Evolutionary conservation across 2,113 vertebrate genomes (phyloP).

Genomic region (Triplophysa dalaica): DNA sequence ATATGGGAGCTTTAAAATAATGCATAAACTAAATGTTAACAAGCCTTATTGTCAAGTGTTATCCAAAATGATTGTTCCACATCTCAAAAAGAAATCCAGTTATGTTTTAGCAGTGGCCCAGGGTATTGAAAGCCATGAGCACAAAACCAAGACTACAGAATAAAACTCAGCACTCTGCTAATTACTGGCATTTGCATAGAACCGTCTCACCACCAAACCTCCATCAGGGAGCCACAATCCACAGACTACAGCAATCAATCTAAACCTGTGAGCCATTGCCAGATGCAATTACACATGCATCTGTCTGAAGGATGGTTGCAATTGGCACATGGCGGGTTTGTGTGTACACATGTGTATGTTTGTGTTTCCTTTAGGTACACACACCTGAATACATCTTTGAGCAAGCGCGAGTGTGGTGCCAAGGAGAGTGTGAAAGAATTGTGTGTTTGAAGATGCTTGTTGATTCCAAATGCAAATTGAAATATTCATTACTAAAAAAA

Average conservation of each 20-base stretch:
- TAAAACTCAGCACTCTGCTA: conserved; percentile 4
- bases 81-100: background rate
- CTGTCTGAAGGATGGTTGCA: conserved; percentile 40
- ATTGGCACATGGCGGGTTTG: conserved; percentile 38
- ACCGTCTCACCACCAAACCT: conserved; percentile 20
- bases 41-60: too few relatives aligned
- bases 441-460: conserved; percentile 33
- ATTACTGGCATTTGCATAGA: conserved; percentile 17
- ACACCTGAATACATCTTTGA: conserved; percentile 51
- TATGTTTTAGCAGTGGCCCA: conserved; percentile 21
- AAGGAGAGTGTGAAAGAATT: conserved; percentile 18
- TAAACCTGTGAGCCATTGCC: conserved; percentile 31
- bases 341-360: conserved; percentile 21
- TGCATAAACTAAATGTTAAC: too few relatives aligned
- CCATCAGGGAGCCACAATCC: background rate
- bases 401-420: conserved; percentile 11
- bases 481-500: conserved; percentile 34
- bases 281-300: conserved; percentile 35
- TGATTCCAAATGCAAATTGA: conserved; percentile 16
- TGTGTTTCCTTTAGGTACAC: conserved; percentile 34
- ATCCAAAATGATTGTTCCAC: too few relatives aligned
- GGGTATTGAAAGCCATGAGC: background rate
- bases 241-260: conserved; percentile 39
- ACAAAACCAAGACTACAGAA: conserved; percentile 12
- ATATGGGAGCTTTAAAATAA: too few relatives aligned